Percentiles rank a stretch among this genome's conserved stretches.
Conservation (phyloP, 2,113 vertebrate genomes). For the Redunca redunca region DNA sequence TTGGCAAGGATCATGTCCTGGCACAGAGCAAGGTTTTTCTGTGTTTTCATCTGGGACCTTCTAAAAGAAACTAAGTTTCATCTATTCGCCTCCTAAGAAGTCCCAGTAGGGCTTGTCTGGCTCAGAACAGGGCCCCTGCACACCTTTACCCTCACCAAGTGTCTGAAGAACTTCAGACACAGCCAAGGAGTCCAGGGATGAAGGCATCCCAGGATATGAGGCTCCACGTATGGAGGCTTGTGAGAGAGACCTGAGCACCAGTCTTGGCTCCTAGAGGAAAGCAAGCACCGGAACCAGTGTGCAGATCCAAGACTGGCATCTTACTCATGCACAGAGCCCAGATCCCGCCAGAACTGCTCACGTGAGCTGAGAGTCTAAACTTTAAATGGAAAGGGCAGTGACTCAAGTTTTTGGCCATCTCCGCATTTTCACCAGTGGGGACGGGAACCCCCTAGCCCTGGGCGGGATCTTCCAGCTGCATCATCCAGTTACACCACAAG, state of each 20-base stretch:
- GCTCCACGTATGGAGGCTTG: rapidly evolving
- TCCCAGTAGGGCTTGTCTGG: neutral
- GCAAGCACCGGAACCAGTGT: rapidly evolving
- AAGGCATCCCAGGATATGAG: neutral
- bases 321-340: neutral
- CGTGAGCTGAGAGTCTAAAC: neutral
- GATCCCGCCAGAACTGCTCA: neutral
- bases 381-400: neutral
- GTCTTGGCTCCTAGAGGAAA: neutral
- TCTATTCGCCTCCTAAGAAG: neutral
- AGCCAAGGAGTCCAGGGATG: neutral
- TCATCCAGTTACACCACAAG: neutral
- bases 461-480: rapidly evolving
- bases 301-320: neutral
- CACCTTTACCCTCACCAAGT: neutral
- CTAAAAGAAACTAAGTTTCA: neutral
- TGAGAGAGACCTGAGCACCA: neutral
- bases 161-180: neutral
- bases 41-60: neutral
- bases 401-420: neutral
- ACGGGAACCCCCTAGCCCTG: too few relatives aligned
- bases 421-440: neutral
- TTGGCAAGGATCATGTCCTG: neutral
- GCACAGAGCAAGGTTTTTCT: neutral
- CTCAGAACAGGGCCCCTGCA: neutral